Evolutionary conservation across 2,797 vertebrate species (phyloP).

Genomic region (Ciconia nigra): DNA sequence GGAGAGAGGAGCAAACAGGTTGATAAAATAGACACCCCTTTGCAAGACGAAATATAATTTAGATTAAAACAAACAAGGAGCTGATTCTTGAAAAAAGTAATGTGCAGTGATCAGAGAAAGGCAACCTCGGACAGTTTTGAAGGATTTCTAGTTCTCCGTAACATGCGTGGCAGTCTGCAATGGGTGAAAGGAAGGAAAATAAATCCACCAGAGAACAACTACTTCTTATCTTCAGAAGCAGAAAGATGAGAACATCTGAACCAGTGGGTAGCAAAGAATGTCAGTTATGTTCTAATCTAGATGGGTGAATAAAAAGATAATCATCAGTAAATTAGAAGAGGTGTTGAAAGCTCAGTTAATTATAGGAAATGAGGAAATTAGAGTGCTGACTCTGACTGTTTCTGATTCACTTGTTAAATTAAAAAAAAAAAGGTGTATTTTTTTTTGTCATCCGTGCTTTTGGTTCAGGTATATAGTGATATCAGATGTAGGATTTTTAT

Average conservation of each 20-base stretch:
- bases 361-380: slow-evolving; percentile 70
- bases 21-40: background rate
- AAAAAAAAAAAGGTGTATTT: background rate
- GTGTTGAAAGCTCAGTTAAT: slow-evolving; percentile 70
- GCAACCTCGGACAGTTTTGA: background rate
- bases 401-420: slow-evolving; percentile 69
- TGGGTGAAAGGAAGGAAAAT: background rate
- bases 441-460: background rate
- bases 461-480: slow-evolving; percentile 15
- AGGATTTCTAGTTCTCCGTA: background rate
- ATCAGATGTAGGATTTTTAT: background rate
- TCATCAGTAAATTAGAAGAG: slow-evolving; percentile 51
- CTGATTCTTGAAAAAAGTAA: background rate
- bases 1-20: background rate
- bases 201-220: background rate
- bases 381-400: slow-evolving; percentile 59
- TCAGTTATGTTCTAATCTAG: slow-evolving; percentile 37
- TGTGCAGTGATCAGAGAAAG: background rate
- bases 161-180: background rate
- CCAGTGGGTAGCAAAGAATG: slow-evolving; percentile 34
- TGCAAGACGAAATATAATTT: background rate
- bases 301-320: slow-evolving; percentile 53
- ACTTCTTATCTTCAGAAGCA: background rate
- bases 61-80: background rate
- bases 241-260: slow-evolving; percentile 15